Conservation (phyloP, 2,113 vertebrate species). For the Grus americana region DNA sequence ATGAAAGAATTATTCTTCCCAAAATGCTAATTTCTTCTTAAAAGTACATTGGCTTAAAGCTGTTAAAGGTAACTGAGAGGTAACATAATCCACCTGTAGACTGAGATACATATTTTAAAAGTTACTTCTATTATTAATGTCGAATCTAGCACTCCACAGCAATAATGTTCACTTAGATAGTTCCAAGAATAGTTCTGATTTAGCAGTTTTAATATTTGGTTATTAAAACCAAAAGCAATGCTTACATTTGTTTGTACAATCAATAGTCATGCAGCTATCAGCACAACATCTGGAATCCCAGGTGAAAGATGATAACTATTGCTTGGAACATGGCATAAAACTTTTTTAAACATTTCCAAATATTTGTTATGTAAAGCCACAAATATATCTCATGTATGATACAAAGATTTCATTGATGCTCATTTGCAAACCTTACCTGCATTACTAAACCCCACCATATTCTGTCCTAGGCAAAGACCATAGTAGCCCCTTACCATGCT, state of each 20-base stretch:
- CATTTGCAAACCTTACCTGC: background rate
- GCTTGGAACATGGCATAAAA: background rate
- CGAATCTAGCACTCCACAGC: background rate
- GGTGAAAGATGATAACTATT: background rate
- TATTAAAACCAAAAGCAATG: background rate
- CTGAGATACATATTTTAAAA: background rate
- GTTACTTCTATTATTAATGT: background rate
- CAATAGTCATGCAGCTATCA: background rate
- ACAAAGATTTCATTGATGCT: background rate
- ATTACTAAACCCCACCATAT: background rate
- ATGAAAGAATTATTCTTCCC: background rate
- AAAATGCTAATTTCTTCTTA: background rate
- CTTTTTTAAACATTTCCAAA: background rate
- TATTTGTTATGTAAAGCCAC: background rate
- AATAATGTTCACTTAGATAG: background rate
- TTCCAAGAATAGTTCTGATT: background rate
- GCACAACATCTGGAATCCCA: background rate
- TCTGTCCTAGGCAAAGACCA: background rate
- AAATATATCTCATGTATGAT: background rate
- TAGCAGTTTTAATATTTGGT: background rate
- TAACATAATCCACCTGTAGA: accelerated
- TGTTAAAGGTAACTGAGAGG: background rate
- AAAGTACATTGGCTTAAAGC: background rate
- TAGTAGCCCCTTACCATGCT: background rate
- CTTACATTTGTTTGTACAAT: background rate